phyloP scores from a whole-genome alignment of 2,113 vertebrate genomes.

The Calidris pygmaea region DNA sequence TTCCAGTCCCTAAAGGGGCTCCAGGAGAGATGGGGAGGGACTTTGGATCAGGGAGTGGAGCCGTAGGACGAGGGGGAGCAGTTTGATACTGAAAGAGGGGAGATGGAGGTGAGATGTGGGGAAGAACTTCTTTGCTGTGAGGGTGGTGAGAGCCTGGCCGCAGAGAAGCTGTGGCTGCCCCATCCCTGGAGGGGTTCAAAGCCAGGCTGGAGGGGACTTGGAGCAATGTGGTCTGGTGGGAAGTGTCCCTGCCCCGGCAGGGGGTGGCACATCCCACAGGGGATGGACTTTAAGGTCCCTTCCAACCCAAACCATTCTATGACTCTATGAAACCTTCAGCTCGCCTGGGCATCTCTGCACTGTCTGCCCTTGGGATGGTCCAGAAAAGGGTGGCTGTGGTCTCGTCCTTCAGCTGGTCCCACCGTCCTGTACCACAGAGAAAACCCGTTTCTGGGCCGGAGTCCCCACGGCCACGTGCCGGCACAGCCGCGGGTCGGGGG shows the following conservation, averaged over 20 bases:
- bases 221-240: not conserved
- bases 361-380: fast-evolving
- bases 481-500: not conserved
- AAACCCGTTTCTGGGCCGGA: not conserved
- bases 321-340: not conserved
- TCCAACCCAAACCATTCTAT: not conserved
- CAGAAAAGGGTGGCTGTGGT: not conserved
- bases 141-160: too few species aligned
- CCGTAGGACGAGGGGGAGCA: too few species aligned
- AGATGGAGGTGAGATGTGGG: not conserved
- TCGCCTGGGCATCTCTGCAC: not conserved
- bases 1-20: not conserved
- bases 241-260: not conserved
- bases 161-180: not conserved
- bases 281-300: not conserved
- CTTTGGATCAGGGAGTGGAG: too few species aligned
- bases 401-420: not conserved
- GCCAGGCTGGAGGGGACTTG: not conserved
- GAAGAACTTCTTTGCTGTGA: not conserved
- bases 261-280: too few species aligned
- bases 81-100: too few species aligned
- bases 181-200: not conserved
- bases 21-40: not conserved
- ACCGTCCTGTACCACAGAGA: fast-evolving
- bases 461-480: not conserved